A percentile compares a stretch with the other conserved stretches of the same genome.
These are phyloP conservation scores for Takifugu ocellatus DNA, from an alignment of 2,797 vertebrate species.

Conservation along the genomic window DNA sequence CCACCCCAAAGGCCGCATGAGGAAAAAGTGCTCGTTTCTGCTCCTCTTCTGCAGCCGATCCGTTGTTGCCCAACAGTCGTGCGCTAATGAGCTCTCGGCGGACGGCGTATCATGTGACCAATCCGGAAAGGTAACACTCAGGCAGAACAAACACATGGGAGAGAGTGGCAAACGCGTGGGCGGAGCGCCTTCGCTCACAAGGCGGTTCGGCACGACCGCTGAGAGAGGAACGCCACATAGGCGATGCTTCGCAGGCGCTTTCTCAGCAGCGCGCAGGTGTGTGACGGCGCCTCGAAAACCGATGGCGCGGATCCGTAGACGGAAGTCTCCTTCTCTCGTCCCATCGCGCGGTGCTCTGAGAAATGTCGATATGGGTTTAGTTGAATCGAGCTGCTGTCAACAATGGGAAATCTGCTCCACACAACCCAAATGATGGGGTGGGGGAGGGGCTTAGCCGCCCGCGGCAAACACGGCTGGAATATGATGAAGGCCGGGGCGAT, in stretches of 20 bases:
- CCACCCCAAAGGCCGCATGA: neutral
- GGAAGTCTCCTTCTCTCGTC: conserved; percentile 15
- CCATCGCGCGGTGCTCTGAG: conserved; percentile 22
- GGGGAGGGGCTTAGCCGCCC: neutral
- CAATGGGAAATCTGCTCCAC: conserved; percentile 11
- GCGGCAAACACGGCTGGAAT: conserved; percentile 40
- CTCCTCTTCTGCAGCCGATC: conserved; percentile 28
- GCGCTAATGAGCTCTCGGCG: conserved; percentile 69
- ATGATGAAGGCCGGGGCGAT: conserved; percentile 40
- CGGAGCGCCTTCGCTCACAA: conserved; percentile 18
- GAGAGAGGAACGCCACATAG: conserved; percentile 10
- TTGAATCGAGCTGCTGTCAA: conserved; percentile 29
- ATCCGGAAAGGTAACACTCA: conserved; percentile 65
- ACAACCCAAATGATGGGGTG: conserved; percentile 16
- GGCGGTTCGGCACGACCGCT: no score
- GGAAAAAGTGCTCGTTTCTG: conserved; percentile 19
- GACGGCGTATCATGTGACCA: conserved; percentile 62
- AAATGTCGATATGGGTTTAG: conserved; percentile 32
- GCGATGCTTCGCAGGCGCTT: neutral
- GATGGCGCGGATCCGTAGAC: conserved; percentile 24
- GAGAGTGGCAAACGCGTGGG: conserved; percentile 6
- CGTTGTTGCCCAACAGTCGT: conserved; percentile 42
- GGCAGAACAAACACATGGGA: conserved; percentile 53
- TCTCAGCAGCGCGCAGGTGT: neutral
- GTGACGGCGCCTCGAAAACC: neutral